These are phyloP conservation scores for Drosophila prolongata DNA, from an alignment of 2,888 invertebrate genomes.

Conservation along the genomic window DNA sequence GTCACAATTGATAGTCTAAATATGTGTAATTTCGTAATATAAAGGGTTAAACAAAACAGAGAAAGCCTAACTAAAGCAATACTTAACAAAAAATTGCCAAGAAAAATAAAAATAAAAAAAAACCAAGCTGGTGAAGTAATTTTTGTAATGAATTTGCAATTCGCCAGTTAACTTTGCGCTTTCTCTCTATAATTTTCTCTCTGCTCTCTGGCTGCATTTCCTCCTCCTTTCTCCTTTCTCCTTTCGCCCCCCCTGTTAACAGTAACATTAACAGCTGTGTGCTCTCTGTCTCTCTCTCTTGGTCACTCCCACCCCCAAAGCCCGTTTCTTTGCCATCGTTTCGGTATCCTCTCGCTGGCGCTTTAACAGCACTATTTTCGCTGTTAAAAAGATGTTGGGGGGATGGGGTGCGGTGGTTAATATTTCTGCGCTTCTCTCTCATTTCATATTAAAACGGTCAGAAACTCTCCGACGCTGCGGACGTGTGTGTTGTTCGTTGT, in stretches of 20 bases:
- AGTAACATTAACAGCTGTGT: conserved; percentile 29
- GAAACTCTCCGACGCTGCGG: conserved; percentile 29
- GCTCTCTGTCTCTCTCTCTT: conserved; percentile 3
- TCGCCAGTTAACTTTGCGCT: conserved; percentile 9
- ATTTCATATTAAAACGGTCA: conserved; percentile 1
- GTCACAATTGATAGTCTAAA: no score
- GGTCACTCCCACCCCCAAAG: neutral
- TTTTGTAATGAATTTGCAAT: conserved; percentile 21
- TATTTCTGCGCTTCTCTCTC: conserved; percentile 7
- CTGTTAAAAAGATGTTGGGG: neutral
- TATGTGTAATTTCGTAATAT: no score
- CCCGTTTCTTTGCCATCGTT: conserved; percentile 10
- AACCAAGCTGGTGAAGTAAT: conserved; percentile 1
- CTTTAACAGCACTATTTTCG: conserved; percentile 19
- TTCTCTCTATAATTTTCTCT: neutral
- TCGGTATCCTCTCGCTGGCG: conserved; percentile 1
- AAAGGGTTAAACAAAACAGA: no score
- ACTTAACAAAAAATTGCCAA: neutral
- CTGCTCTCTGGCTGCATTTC: conserved; percentile 1
- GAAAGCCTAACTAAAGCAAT: no score
- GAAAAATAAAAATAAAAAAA: neutral
- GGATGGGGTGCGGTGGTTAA: neutral
- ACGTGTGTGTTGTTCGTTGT: conserved; percentile 27
- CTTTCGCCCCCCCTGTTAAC: conserved; percentile 3
- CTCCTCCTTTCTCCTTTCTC: neutral